Conservation (phyloP, 2,888 invertebrate genomes). For the Monopis laevigella region DNA sequence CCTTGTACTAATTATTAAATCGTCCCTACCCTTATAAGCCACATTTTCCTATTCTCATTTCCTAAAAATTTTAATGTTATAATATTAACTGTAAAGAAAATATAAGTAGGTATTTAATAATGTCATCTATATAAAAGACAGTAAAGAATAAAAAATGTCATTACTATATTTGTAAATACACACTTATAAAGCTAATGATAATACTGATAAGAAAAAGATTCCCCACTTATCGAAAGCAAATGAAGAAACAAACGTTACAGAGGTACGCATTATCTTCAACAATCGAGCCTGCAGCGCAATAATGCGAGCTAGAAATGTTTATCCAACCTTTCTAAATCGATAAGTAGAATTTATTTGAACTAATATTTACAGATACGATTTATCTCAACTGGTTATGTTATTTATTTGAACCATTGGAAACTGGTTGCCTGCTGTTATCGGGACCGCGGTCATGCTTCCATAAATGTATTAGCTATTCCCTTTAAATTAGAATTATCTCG, state of each 20-base stretch:
- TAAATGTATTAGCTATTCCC: constrained; percentile 51
- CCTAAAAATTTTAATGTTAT: too few relatives aligned
- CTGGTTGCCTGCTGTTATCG: constrained; percentile 54
- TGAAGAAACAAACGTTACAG: too few relatives aligned
- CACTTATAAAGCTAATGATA: not conserved
- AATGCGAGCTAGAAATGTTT: constrained; percentile 30
- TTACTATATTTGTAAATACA: not conserved
- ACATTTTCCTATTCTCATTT: too few relatives aligned
- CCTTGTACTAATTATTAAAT: too few relatives aligned
- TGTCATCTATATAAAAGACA: not conserved
- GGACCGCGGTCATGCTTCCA: constrained; percentile 42
- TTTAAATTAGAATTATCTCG: constrained; percentile 51
- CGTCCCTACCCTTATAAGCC: too few relatives aligned
- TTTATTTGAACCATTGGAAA: constrained; percentile 53
- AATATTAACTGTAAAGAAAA: too few relatives aligned
- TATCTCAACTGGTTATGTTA: constrained; percentile 56
- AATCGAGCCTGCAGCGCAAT: constrained; percentile 28
- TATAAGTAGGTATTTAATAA: not conserved
- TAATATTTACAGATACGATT: constrained; percentile 56
- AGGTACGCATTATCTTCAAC: constrained; percentile 24
- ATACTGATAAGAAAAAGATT: not conserved
- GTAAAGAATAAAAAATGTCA: not conserved
- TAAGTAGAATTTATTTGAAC: constrained; percentile 47
- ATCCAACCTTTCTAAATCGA: constrained; percentile 34
- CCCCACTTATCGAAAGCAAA: too few relatives aligned